Conservation (phyloP, 2,888 invertebrate species). For the Habrosyne pyritoides region DNA sequence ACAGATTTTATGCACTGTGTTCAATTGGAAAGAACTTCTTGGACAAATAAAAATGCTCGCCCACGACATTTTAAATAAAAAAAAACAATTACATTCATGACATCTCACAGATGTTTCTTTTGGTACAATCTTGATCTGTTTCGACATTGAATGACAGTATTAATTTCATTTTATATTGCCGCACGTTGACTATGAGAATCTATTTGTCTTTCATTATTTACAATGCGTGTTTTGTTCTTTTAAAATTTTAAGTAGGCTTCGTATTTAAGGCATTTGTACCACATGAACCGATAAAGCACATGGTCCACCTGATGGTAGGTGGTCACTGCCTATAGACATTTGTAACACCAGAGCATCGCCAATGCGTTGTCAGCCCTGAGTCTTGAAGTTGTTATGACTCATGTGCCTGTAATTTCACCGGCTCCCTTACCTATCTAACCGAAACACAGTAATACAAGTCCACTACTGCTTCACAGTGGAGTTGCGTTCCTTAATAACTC, state of each 20-base stretch:
- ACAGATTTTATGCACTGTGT: slow-evolving; percentile 2
- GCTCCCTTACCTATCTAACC: too few relatives aligned
- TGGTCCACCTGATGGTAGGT: too few relatives aligned
- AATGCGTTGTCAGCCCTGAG: too few relatives aligned
- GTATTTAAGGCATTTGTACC: too few relatives aligned
- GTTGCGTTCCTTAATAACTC: too few relatives aligned
- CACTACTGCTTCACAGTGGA: too few relatives aligned
- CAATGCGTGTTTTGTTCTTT: background rate
- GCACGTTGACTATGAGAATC: slow-evolving; percentile 20
- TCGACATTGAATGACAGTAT: slow-evolving; percentile 66
- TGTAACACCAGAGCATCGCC: too few relatives aligned
- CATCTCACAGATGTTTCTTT: slow-evolving; percentile 53
- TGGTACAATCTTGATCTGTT: slow-evolving; percentile 52
- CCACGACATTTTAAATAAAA: slow-evolving; percentile 57
- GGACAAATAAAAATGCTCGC: slow-evolving; percentile 54
- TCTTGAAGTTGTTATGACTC: too few relatives aligned
- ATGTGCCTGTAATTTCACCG: too few relatives aligned
- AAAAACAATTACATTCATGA: slow-evolving; percentile 68
- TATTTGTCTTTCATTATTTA: slow-evolving; percentile 3
- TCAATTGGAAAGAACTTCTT: slow-evolving; percentile 37
- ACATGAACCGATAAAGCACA: too few relatives aligned
- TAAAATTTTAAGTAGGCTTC: background rate
- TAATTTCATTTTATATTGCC: slow-evolving; percentile 56
- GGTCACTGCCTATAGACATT: too few relatives aligned
- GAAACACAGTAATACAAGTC: too few relatives aligned